Conservation (phyloP, 2,888 invertebrate species). For the Drosophila rubida region DNA sequence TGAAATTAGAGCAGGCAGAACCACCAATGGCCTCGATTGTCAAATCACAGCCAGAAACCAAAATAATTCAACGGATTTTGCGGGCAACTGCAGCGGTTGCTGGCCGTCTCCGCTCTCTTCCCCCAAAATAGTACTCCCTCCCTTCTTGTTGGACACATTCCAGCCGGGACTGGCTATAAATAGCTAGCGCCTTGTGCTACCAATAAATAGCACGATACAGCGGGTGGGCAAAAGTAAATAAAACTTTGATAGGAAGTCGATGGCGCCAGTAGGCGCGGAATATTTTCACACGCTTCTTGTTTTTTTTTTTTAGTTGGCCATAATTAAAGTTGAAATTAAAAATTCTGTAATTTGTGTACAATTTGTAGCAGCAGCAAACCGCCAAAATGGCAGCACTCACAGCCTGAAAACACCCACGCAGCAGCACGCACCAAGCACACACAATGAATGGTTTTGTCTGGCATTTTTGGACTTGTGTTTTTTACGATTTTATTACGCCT, state of each 20-base stretch:
- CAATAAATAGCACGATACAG: constrained; percentile 66
- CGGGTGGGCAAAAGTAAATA: constrained; percentile 4
- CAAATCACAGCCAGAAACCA: constrained; percentile 72
- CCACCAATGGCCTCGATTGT: constrained; percentile 12
- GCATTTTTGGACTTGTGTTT: constrained; percentile 34
- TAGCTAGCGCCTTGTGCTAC: constrained; percentile 70
- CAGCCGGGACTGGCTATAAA: constrained; percentile 51
- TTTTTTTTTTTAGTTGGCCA: constrained; percentile 9
- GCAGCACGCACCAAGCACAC: background rate
- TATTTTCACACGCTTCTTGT: background rate
- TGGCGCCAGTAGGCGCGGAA: constrained; percentile 64
- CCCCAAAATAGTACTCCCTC: no score
- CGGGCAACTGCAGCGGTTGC: constrained; percentile 55
- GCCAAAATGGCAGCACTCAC: constrained; percentile 5
- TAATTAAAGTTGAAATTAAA: constrained; percentile 66
- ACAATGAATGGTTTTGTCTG: constrained; percentile 34
- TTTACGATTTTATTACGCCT: constrained; percentile 66
- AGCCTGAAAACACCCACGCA: background rate
- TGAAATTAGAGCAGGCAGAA: constrained; percentile 57
- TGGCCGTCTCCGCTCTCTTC: no score
- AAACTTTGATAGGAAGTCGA: constrained; percentile 56
- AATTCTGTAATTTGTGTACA: constrained; percentile 40
- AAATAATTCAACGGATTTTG: constrained; percentile 76
- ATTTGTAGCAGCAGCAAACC: constrained; percentile 17
- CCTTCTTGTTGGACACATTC: constrained; percentile 44